These are phyloP conservation scores for Rhea pennata DNA, from an alignment of 2,113 vertebrate genomes.

Conservation along the genomic window DNA sequence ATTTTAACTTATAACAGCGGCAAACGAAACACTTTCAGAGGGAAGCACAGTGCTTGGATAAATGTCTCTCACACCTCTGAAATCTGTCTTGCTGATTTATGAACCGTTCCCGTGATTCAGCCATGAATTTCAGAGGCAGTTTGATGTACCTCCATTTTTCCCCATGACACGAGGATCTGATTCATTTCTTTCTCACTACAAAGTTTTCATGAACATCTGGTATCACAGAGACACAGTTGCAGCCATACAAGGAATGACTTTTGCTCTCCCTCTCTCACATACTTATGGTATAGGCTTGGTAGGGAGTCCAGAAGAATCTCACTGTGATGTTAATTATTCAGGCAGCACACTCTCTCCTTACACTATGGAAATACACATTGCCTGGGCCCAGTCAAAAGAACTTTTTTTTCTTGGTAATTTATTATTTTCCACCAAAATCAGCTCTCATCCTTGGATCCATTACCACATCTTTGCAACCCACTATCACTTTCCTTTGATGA, in stretches of 20 bases:
- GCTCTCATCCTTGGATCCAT: not conserved
- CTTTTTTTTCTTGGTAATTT: not conserved
- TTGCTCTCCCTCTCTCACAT: not conserved
- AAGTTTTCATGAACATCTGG: not conserved
- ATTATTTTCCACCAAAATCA: not conserved
- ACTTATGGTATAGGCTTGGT: not conserved
- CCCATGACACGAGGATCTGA: not conserved
- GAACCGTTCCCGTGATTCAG: not conserved
- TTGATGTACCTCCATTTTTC: not conserved
- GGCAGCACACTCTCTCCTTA: not conserved
- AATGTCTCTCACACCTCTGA: not conserved
- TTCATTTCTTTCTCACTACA: not conserved
- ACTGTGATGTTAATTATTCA: not conserved
- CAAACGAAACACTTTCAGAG: not conserved
- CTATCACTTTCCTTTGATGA: not conserved
- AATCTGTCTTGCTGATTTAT: not conserved
- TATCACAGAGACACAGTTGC: not conserved
- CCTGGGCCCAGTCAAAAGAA: not conserved
- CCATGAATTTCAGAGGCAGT: not conserved
- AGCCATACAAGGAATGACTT: not conserved
- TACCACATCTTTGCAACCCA: not conserved
- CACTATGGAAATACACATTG: not conserved
- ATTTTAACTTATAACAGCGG: not conserved
- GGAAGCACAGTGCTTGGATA: not conserved
- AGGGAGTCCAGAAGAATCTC: not conserved